phyloP scores from a whole-genome alignment of 1,140 invertebrate genomes.

The Saxidomus purpurata region DNA sequence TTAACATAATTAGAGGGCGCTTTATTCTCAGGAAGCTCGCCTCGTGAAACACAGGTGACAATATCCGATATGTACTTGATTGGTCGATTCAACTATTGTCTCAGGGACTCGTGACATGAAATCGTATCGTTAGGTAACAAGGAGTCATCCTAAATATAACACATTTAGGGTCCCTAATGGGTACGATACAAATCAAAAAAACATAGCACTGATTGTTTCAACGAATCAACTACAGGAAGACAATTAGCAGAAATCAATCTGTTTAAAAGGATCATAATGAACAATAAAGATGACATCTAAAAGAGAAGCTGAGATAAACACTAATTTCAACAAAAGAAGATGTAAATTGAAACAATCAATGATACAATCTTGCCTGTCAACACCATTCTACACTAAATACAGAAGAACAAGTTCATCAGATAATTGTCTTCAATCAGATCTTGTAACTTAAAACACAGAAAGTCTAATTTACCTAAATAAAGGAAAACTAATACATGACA shows the following conservation, averaged over 20 bases:
- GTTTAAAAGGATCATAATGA: slow-evolving; percentile 22
- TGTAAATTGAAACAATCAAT: slow-evolving; percentile 46
- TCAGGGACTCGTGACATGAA: slow-evolving; percentile 42
- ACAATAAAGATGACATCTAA: slow-evolving; percentile 52
- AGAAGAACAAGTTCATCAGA: slow-evolving; percentile 1
- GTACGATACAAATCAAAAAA: neutral
- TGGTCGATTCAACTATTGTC: slow-evolving; percentile 41
- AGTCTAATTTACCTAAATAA: neutral
- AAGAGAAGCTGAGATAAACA: slow-evolving; percentile 14
- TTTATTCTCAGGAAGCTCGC: slow-evolving; percentile 57
- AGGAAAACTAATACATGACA: neutral
- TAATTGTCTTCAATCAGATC: slow-evolving; percentile 1
- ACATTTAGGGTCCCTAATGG: slow-evolving; percentile 37
- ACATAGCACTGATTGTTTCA: slow-evolving; percentile 29
- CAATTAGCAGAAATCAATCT: slow-evolving; percentile 53
- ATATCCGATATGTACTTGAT: slow-evolving; percentile 38
- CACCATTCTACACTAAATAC: neutral
- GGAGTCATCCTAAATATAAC: neutral
- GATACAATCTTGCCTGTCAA: slow-evolving; percentile 1
- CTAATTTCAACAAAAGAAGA: slow-evolving; percentile 43
- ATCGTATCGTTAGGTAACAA: slow-evolving; percentile 42
- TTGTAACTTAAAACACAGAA: neutral
- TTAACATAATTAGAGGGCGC: slow-evolving; percentile 58
- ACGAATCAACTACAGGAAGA: slow-evolving; percentile 33
- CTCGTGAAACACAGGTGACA: slow-evolving; percentile 53